Conservation (phyloP, 2,888 invertebrate genomes). For the Drosophila setosimentum region DNA sequence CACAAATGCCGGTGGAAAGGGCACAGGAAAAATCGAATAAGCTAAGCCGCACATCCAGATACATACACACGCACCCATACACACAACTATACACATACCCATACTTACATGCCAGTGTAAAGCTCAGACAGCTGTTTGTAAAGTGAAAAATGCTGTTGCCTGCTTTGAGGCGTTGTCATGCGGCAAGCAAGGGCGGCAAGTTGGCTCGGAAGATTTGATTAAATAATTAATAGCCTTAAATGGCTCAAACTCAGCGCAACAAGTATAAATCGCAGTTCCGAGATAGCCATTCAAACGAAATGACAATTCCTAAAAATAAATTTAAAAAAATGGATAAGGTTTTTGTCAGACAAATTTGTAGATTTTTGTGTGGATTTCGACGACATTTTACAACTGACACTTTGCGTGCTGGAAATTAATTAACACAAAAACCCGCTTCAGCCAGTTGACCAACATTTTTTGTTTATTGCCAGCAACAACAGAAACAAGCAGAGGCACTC, state of each 20-base stretch:
- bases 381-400: conserved; percentile 39
- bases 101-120: not conserved
- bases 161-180: conserved; percentile 37
- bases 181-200: conserved; percentile 20
- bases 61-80: not conserved
- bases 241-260: conserved; percentile 55
- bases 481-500: not conserved
- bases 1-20: conserved; percentile 6
- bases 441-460: conserved; percentile 8
- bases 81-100: not conserved
- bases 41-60: not conserved
- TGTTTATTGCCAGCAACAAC: not conserved
- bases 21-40: conserved; percentile 7
- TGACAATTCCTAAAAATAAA: not conserved
- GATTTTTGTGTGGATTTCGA: conserved; percentile 15
- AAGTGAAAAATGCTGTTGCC: conserved; percentile 44
- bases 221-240: conserved; percentile 67
- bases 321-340: not conserved
- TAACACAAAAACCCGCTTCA: conserved; percentile 41
- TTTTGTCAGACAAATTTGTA: conserved; percentile 44
- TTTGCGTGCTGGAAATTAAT: conserved; percentile 69
- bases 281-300: not conserved
- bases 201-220: conserved; percentile 61
- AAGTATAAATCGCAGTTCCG: conserved; percentile 50
- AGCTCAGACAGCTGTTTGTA: not conserved